Evolutionary conservation across 2,113 vertebrate species (phyloP).

Genomic region (Piliocolobus tephrosceles): DNA sequence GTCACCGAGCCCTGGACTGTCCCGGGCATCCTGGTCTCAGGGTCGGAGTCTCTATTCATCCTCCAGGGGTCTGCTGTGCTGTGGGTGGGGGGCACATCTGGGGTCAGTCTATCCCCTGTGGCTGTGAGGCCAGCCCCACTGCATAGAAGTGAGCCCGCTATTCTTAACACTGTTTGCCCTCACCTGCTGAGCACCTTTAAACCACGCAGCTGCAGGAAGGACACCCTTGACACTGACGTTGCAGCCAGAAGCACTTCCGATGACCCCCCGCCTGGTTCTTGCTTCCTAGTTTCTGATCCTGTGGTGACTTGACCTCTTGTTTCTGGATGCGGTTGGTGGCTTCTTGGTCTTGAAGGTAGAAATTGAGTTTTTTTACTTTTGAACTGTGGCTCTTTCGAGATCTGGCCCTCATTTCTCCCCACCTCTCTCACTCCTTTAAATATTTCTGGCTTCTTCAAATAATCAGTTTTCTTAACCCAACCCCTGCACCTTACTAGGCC

Average conservation of each 20-base stretch:
- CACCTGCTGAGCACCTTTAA: neutral
- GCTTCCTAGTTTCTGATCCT: neutral
- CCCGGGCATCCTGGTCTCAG: neutral
- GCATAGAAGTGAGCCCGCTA: neutral
- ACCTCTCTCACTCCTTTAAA: neutral
- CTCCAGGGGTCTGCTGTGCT: neutral
- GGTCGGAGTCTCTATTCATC: slow-evolving; percentile 36
- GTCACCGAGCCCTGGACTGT: slow-evolving; percentile 45
- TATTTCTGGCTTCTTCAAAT: neutral
- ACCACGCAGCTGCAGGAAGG: neutral
- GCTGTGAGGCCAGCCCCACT: neutral
- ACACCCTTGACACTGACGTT: rapidly evolving
- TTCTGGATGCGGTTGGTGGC: neutral
- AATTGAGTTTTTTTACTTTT: neutral
- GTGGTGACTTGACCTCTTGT: neutral
- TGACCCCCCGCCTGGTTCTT: neutral
- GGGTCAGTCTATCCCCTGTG: neutral
- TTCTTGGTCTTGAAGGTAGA: neutral
- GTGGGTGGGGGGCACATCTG: neutral
- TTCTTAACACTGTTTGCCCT: neutral
- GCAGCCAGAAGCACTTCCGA: neutral
- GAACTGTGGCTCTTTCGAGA: neutral
- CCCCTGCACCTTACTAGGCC: neutral
- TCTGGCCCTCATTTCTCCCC: neutral
- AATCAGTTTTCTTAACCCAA: neutral